These are phyloP conservation scores for Patiria pectinifera DNA, from an alignment of 53 echinoderm and acorn worm species.

Conservation along the genomic window DNA sequence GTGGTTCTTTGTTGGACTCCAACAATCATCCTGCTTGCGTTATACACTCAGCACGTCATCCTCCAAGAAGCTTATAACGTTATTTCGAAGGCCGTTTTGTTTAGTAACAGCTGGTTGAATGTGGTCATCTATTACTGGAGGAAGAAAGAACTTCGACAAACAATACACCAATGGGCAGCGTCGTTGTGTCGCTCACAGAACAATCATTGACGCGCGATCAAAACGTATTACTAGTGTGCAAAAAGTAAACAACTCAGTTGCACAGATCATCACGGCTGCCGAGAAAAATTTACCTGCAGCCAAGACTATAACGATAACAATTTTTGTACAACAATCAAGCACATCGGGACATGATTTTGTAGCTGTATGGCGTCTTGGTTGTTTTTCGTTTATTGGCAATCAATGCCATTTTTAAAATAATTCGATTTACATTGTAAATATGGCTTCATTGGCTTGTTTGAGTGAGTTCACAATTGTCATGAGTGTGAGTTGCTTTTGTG, in stretches of 20 bases:
- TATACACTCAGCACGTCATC: background rate
- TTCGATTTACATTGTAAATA: too few relatives aligned
- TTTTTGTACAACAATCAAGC: too few relatives aligned
- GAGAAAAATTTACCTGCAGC: background rate
- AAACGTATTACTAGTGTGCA: too few relatives aligned
- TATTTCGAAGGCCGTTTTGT: background rate
- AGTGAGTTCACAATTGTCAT: too few relatives aligned
- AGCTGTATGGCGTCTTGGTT: too few relatives aligned
- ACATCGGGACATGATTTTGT: too few relatives aligned
- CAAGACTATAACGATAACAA: background rate
- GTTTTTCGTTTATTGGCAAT: too few relatives aligned
- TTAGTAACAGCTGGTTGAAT: slow-evolving; percentile 60
- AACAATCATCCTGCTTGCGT: background rate
- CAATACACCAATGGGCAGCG: background rate
- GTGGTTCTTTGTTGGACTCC: slow-evolving; percentile 43
- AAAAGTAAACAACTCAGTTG: too few relatives aligned
- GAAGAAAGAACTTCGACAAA: slow-evolving; percentile 29
- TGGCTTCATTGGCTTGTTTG: too few relatives aligned
- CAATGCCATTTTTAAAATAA: too few relatives aligned
- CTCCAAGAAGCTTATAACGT: background rate
- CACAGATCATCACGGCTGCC: too few relatives aligned
- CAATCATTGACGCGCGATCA: background rate
- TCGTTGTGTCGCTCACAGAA: slow-evolving; percentile 1
- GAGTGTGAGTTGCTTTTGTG: too few relatives aligned
- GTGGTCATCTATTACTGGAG: slow-evolving; percentile 55